Evolutionary conservation across 2,113 vertebrate species (phyloP).

Genomic region (Aramus guarauna): DNA sequence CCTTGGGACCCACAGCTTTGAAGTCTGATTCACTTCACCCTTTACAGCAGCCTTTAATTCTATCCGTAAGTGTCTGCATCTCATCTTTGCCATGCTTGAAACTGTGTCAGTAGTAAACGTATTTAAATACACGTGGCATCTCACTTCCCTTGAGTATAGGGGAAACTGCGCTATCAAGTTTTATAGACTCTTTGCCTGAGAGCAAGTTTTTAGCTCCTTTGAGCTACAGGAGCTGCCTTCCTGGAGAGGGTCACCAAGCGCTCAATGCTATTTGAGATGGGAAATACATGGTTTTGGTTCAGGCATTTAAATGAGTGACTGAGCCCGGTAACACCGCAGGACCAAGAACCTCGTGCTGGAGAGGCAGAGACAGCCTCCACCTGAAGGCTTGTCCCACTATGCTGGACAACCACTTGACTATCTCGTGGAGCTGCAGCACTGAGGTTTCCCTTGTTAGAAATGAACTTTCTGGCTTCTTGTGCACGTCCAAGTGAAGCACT

Average conservation of each 20-base stretch:
- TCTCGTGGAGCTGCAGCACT: neutral
- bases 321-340: neutral
- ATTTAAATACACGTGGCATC: neutral
- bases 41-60: neutral
- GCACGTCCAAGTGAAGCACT: neutral
- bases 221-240: neutral
- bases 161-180: neutral
- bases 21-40: neutral
- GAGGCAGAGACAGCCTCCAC: neutral
- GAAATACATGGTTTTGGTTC: neutral
- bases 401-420: neutral
- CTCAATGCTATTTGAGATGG: neutral
- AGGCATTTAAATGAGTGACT: neutral
- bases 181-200: neutral
- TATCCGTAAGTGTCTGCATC: neutral
- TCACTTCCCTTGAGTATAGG: neutral
- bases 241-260: neutral
- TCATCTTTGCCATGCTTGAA: neutral
- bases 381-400: neutral
- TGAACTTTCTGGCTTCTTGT: neutral
- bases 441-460: neutral
- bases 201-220: neutral
- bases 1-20: neutral
- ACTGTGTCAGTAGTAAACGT: neutral
- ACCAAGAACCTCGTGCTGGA: neutral